Base-by-base conservation (phyloP, 2,113 vertebrate species). In the Tetrax tetrax region DNA sequence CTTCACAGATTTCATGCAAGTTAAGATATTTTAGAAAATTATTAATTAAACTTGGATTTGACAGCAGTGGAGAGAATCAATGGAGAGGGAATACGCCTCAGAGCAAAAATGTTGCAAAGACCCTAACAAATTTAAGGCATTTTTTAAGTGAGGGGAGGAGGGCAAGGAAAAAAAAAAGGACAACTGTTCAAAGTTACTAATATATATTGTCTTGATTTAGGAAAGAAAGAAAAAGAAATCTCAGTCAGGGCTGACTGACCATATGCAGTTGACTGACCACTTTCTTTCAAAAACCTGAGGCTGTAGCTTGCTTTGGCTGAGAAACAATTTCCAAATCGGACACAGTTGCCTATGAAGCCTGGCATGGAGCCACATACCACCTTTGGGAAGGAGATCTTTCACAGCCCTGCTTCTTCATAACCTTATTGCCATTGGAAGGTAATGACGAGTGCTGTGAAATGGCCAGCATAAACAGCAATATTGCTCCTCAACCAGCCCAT, bases 381-480 rank as follows among this genome's bases (percentile, higher is more conserved):
- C 87, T 90, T 64, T 51, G 76, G 79, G 64, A 95, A 96, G 89
- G 87, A 84, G 65, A 93, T 76, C 50, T 95, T 92, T 94, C 88
- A 83, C 69, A 77, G 76, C 59, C 57, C 75, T 78, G 71, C 54
- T 95, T 94, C 87, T 78, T 87, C 10, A 3, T 88, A 95, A 95
- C 92, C 78, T 96, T 78, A 68, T 68, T 95, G 84, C 81, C 63
- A 88, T 41, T 90, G 85, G 80, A 91, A 95, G 38, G 35, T 43
- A 96, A 96, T 63, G 90, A 83, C 68, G 86, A 83, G 79, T 18
- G n/a, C 93, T 93, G 48, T 81, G 82, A 89, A 95, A 95, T 28
- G 28, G 56, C 41, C 45, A 24, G 28, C 25, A 59, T 57, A 91
- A 96, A 95, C 56, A 94, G 80, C 27, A 89, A 53, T 83, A 89